phyloP scores from a whole-genome alignment of 2,113 vertebrate genomes.

The Thamnophis sirtalis region DNA sequence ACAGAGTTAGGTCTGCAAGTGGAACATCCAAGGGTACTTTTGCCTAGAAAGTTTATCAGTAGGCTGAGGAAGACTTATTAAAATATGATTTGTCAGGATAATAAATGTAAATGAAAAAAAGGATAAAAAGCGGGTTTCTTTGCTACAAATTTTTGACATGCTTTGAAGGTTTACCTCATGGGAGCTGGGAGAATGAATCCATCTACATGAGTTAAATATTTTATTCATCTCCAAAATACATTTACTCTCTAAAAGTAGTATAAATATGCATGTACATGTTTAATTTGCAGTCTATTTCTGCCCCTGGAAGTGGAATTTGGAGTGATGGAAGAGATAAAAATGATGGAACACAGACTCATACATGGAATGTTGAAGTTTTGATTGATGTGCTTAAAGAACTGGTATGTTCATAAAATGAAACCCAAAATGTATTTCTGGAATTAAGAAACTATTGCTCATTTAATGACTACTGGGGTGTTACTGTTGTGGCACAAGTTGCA shows the following conservation, averaged over 20 bases:
- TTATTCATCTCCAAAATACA: not conserved
- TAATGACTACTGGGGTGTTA: not conserved
- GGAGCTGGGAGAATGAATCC: not conserved
- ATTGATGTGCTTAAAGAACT: conserved; percentile 97
- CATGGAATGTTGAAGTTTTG: conserved; percentile 97
- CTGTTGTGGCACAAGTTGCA: not conserved
- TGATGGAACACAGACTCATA: conserved; percentile 89
- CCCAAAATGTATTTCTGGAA: not conserved
- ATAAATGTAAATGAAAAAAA: not conserved
- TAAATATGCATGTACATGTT: not conserved
- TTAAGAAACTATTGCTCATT: not conserved
- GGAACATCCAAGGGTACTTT: not conserved
- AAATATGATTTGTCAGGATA: not conserved
- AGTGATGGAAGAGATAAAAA: conserved; percentile 98
- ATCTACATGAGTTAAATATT: not conserved
- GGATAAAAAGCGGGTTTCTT: not conserved
- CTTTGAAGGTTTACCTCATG: not conserved
- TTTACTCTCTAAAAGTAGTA: not conserved
- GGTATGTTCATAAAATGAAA: conserved; percentile 68
- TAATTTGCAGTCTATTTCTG: conserved; percentile 86
- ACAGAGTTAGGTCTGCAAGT: not conserved
- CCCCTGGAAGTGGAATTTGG: conserved; percentile 97
- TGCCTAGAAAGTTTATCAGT: not conserved
- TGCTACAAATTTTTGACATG: not conserved
- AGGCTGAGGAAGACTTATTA: not conserved